A percentile compares a stretch with the other conserved stretches of the same genome.
phyloP scores from a whole-genome alignment of 2,113 vertebrate species.

The Ploceus nigricollis region DNA sequence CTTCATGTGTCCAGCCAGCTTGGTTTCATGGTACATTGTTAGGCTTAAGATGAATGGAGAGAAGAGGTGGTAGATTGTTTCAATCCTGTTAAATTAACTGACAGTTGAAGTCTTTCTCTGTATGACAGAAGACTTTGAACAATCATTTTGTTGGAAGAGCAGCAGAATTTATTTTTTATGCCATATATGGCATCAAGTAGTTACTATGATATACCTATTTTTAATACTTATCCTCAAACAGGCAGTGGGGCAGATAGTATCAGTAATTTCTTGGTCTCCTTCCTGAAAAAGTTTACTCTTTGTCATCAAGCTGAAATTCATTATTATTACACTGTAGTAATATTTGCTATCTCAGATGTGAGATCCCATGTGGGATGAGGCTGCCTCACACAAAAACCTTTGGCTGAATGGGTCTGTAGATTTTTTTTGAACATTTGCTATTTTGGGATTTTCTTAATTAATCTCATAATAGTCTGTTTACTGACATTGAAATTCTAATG shows the following conservation, averaged over 20 bases:
- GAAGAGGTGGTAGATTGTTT: background rate
- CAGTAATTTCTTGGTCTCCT: conserved; percentile 26
- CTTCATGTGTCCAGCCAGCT: background rate
- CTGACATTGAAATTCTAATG: background rate
- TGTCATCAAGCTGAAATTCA: conserved; percentile 15
- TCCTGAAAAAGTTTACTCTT: background rate
- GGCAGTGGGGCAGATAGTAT: background rate
- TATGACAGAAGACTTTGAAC: background rate
- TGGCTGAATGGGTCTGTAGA: background rate
- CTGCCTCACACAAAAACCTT: background rate
- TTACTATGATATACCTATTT: background rate
- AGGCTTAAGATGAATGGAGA: background rate
- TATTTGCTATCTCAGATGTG: conserved; percentile 1
- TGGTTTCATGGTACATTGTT: background rate
- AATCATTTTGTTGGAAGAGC: background rate
- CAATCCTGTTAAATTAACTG: background rate
- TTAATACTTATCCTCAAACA: background rate
- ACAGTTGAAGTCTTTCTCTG: background rate
- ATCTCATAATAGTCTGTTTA: background rate
- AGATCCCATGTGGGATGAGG: background rate
- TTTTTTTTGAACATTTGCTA: background rate
- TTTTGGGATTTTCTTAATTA: conserved; percentile 18
- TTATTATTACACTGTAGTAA: background rate
- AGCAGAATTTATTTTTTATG: background rate
- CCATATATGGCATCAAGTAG: background rate